These are phyloP conservation scores for Mycogona germanica DNA, from an alignment of 2,888 invertebrate genomes.

Conservation along the genomic window DNA sequence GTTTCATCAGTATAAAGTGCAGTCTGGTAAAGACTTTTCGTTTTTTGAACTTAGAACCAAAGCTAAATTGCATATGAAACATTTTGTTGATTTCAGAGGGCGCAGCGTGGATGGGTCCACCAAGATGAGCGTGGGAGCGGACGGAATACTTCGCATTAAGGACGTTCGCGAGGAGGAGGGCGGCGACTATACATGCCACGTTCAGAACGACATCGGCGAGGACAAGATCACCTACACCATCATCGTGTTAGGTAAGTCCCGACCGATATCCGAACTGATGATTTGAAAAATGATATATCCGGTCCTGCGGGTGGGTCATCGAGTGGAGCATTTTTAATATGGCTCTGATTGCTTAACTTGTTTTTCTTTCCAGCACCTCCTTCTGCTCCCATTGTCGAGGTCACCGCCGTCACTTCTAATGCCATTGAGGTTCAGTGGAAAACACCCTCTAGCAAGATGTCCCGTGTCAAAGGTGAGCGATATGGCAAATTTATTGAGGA, in stretches of 20 bases:
- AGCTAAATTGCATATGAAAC: neutral
- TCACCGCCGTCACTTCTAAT: slow-evolving; percentile 21
- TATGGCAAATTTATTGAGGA: too few species aligned
- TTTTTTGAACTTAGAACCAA: neutral
- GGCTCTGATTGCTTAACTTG: neutral
- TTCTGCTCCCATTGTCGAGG: slow-evolving; percentile 23
- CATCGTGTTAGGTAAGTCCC: slow-evolving; percentile 62
- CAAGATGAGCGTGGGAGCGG: slow-evolving; percentile 68
- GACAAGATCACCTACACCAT: slow-evolving; percentile 84
- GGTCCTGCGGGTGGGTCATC: neutral
- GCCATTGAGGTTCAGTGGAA: slow-evolving; percentile 24
- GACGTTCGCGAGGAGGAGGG: slow-evolving; percentile 81
- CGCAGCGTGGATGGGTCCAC: slow-evolving; percentile 37
- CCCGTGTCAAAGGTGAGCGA: slow-evolving; percentile 13
- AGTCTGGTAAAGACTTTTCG: neutral
- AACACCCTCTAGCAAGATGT: slow-evolving; percentile 13
- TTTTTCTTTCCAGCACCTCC: slow-evolving; percentile 23
- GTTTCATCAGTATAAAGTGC: neutral
- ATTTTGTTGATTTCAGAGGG: neutral
- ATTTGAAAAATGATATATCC: neutral
- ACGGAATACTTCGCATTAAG: slow-evolving; percentile 81
- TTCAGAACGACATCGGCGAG: slow-evolving; percentile 82
- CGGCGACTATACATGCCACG: slow-evolving; percentile 87
- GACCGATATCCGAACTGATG: neutral
- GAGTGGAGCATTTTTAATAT: neutral